Evolutionary conservation across 1,140 invertebrate genomes (phyloP).

Genomic region (Drosophila arizonae): DNA sequence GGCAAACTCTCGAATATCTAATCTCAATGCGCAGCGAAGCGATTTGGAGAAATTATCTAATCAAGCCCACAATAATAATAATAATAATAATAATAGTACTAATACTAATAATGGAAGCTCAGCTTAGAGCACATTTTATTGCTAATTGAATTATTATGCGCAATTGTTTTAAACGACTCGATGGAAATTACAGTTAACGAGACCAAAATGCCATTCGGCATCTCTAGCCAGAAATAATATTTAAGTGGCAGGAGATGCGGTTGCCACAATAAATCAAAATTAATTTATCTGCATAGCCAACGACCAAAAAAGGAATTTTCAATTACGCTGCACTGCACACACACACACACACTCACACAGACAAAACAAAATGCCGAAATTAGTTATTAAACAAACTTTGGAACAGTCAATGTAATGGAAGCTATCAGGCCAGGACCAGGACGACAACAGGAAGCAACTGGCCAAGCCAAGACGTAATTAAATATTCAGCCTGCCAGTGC

Average conservation of each 20-base stretch:
- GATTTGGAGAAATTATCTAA: conserved; percentile 29
- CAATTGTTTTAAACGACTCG: conserved; percentile 46
- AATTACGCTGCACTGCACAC: conserved; percentile 47
- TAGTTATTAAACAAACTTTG: conserved; percentile 69
- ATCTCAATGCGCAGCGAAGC: conserved; percentile 17
- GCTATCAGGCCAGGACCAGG: conserved; percentile 23
- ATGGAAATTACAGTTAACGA: conserved; percentile 15
- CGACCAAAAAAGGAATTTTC: conserved; percentile 60
- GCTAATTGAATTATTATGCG: conserved; percentile 51
- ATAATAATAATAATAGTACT: neutral
- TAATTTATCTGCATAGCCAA: conserved; percentile 40
- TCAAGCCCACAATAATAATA: conserved; percentile 2
- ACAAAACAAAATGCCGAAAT: conserved; percentile 61
- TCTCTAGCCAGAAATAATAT: neutral
- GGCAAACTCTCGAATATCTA: neutral
- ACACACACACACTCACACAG: neutral
- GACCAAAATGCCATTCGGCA: conserved; percentile 5
- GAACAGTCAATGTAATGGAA: conserved; percentile 37
- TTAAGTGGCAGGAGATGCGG: conserved; percentile 18
- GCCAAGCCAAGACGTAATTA: conserved; percentile 47
- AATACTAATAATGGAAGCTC: conserved; percentile 48
- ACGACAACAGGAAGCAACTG: neutral
- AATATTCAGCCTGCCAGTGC: conserved; percentile 44
- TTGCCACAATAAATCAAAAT: conserved; percentile 62
- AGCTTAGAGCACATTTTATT: conserved; percentile 26